phyloP scores from a whole-genome alignment of 1,140 invertebrate genomes.

The Pseudomyrmex concolor region DNA sequence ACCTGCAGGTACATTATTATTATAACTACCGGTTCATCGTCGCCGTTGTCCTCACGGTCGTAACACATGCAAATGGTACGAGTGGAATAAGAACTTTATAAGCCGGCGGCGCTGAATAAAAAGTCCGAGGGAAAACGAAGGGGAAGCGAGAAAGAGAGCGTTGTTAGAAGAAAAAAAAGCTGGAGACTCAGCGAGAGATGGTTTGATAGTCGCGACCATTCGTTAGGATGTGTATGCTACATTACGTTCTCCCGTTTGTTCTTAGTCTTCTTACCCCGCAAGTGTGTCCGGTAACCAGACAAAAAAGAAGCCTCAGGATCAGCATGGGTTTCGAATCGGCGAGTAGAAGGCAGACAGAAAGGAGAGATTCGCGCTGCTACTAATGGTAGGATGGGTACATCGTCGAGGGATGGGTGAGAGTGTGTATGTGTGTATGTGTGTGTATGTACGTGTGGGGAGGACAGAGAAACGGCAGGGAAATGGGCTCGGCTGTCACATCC shows the following conservation, averaged over 20 bases:
- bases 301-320: neutral
- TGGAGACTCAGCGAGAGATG: conserved; percentile 43
- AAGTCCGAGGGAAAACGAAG: conserved; percentile 17
- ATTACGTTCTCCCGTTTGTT: conserved; percentile 35
- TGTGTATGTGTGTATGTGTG: too few species aligned
- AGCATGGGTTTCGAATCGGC: conserved; percentile 16
- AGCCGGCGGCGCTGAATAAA: conserved; percentile 6
- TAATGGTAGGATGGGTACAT: conserved; percentile 37
- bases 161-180: neutral
- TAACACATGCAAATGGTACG: conserved; percentile 36
- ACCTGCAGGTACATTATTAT: conserved; percentile 59
- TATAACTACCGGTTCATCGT: conserved; percentile 54
- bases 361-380: neutral
- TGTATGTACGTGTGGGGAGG: conserved; percentile 19
- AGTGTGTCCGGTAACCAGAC: conserved; percentile 23
- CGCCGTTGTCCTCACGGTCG: neutral
- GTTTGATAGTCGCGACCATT: conserved; percentile 53
- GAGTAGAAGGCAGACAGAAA: conserved; percentile 9
- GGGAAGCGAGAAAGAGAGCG: too few species aligned
- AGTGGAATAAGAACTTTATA: neutral
- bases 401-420: conserved; percentile 23
- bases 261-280: neutral
- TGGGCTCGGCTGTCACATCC: conserved; percentile 77
- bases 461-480: conserved; percentile 62
- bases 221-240: conserved; percentile 49